Evolutionary conservation across 1,140 invertebrate genomes (phyloP).

Genomic region (Caerostris extrusa): DNA sequence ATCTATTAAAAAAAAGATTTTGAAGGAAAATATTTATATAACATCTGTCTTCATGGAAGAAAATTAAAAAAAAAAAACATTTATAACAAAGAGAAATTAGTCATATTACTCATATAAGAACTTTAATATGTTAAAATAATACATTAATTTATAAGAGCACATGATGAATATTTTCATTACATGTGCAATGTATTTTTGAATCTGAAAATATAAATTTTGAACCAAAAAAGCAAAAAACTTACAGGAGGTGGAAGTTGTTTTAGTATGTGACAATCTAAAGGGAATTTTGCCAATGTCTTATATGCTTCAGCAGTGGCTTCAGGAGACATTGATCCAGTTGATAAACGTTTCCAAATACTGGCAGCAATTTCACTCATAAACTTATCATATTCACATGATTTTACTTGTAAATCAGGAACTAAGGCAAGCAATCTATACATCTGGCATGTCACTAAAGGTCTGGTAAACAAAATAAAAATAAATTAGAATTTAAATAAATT

Average conservation of each 20-base stretch:
- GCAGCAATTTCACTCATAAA: constrained; percentile 67
- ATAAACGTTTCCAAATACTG: constrained; percentile 62
- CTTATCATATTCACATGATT: constrained; percentile 72
- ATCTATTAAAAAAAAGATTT: too few species aligned
- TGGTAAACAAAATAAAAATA: constrained; percentile 33
- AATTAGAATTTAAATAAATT: neutral
- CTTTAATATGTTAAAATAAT: too few species aligned
- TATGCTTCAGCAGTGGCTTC: constrained; percentile 55
- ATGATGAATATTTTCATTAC: too few species aligned
- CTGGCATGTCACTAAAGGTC: constrained; percentile 24
- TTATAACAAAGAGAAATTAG: too few species aligned
- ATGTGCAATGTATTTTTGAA: neutral
- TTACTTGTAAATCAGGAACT: constrained; percentile 64
- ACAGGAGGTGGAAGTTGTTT: constrained; percentile 69
- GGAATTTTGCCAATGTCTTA: constrained; percentile 60
- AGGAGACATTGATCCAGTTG: neutral
- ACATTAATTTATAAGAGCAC: too few species aligned
- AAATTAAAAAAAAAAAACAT: too few species aligned
- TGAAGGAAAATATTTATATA: too few species aligned
- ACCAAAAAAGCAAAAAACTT: constrained; percentile 25
- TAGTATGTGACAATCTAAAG: constrained; percentile 54
- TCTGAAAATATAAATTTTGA: neutral
- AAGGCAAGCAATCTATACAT: constrained; percentile 67
- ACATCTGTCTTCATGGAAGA: too few species aligned
- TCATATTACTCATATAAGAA: too few species aligned